Evolutionary conservation across 2,797 vertebrate species (phyloP).

Genomic region (Cuculus canorus): DNA sequence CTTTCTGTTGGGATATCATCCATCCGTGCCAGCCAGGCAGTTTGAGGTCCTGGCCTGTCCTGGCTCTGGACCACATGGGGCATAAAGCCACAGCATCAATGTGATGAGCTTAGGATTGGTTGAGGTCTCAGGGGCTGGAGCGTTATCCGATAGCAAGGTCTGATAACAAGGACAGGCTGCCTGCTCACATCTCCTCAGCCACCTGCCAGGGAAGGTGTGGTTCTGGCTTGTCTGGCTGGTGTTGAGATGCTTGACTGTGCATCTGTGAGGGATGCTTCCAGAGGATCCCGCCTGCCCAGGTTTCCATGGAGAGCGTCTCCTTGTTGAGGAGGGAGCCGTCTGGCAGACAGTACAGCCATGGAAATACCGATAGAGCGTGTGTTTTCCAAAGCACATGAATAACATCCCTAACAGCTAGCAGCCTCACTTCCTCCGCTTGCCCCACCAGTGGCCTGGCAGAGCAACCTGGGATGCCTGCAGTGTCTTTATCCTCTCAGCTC

Average conservation of each 20-base stretch:
- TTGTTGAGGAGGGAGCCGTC: conserved; percentile 47
- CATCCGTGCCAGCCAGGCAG: not conserved
- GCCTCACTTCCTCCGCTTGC: conserved; percentile 40
- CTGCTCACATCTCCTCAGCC: not conserved
- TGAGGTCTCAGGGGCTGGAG: not conserved
- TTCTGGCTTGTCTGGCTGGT: conserved; percentile 31
- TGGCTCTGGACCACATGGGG: not conserved
- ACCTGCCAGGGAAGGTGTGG: conserved; percentile 18
- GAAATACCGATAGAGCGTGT: conserved; percentile 38
- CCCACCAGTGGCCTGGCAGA: conserved; percentile 37
- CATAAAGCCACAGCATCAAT: not conserved
- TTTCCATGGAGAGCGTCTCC: conserved; percentile 68
- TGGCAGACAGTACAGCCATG: conserved; percentile 43
- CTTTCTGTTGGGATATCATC: not conserved
- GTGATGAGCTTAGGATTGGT: not conserved
- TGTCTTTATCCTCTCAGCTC: conserved; percentile 8
- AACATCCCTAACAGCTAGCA: conserved; percentile 17
- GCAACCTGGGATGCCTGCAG: not conserved
- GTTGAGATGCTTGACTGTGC: conserved; percentile 18
- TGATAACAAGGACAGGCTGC: not conserved
- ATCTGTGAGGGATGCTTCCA: conserved; percentile 49
- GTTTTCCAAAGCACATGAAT: conserved; percentile 45
- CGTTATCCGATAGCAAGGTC: not conserved
- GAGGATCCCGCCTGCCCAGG: conserved; percentile 54
- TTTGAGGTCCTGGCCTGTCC: not conserved